Evolutionary conservation across 2,113 vertebrate species (phyloP), one percentile per base, ranked within the genome.

Genomic region (Opisthocomus hoazin): DNA sequence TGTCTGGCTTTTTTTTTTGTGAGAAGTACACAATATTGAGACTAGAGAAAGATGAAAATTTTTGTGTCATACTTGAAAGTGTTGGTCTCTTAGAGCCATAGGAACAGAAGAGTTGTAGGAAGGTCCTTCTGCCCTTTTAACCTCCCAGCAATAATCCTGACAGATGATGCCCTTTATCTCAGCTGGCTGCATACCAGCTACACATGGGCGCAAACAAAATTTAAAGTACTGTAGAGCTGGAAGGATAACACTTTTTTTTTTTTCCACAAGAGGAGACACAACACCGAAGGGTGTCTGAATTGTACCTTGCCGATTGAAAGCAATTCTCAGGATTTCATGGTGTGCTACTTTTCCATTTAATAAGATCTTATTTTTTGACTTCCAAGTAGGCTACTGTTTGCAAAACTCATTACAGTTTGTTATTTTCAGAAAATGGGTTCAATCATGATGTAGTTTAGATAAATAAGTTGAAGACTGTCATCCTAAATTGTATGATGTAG

Each of bases 361-460:
- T 88, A 81, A 77, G 70, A 48, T 76, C 1, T 37, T 89, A 4
- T 34, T 54, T 61, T 92, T 78, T 88, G 11, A 60, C 73, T 94
- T 94, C 22, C 41, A 65, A 87, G 81, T 89, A 76, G 53, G n/a
- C 41, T 87, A 7, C 74, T 56, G 26, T 82, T 82, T 85, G 27
- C 89, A 76, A 89, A 94, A 57, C 48, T 92, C 57, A 43, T 79
- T 95, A 78, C 56, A 82, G 51, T 78, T 88, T 71, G 36, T 74
- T 90, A 69, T 91, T 81, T 82, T 87, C 80, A 64, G 77, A 89
- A 96, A 89, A 94, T 95, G 68, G 60, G 27, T 57, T 87, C 69
- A 84, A 81, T 96, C 83, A 75, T 68, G 94, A 94, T 96, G 90
- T 57, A 89, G 65, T 95, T 96, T 84, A 92, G 92, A 88, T 93